Base-by-base conservation (phyloP, 2,113 vertebrate genomes). In the Channa maculata region DNA sequence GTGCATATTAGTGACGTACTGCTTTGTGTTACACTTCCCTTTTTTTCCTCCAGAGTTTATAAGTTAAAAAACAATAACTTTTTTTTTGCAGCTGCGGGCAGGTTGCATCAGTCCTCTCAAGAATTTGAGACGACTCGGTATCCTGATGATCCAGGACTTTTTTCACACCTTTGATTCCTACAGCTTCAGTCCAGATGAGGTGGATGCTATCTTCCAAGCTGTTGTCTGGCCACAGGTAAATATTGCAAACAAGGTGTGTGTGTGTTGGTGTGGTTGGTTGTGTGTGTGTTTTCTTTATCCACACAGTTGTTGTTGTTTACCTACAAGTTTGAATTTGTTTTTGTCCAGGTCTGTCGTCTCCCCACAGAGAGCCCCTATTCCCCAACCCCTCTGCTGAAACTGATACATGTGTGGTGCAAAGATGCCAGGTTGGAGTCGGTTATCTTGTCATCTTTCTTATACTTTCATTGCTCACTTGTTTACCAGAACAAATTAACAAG, bases 351-450 rank as follows among this genome's bases (percentile, higher is more conserved):
- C 77, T 94, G 92, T 83, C 97, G 96, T 24, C 94, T 99, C 67
- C 92, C 96, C 52, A 92, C 94, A 71, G 98, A 99, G 92, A 97
- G 96, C 88, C 89, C 96, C 0, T 98, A 98, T 88, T 95, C 97
- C 53, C 98, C 98, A 37, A 97, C 96, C n/a, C 95, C 95, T 44
- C 93, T 99, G 39, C 93, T 99, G 51, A 98, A 96, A 78, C 92
- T 99, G 65, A 95, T 99, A 91, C 95, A 96, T 10, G 88, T 95
- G 36, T 99, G 98, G 98, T 96, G 95, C 92, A 97, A 95, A 91
- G 95, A 96, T 48, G 66, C 95, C 75, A 97, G 97, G 98, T 98
- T 88, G 83, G 8, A 52, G 8, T 33, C 2, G 14, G 7, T 11
- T 51, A 41, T 41, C 7, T 8, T 2, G 9, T 2, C n/a, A 44